phyloP scores from a whole-genome alignment of 2,888 invertebrate species.

The Eumerus sabulonum region DNA sequence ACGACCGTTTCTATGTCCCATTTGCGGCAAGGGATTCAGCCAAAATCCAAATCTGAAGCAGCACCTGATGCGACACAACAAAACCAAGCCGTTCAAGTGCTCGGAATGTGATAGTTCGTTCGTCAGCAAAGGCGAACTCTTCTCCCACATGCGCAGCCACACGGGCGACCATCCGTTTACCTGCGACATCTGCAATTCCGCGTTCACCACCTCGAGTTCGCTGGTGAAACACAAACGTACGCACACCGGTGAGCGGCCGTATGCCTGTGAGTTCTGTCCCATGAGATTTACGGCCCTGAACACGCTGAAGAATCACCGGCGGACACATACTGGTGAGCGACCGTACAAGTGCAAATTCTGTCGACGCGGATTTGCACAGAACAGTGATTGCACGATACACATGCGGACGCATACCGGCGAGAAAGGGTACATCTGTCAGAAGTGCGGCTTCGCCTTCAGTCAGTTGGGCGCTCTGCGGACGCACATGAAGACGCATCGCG shows the following conservation, averaged over 20 bases:
- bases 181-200: constrained; percentile 81
- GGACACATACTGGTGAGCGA: constrained; percentile 82
- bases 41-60: constrained; percentile 83
- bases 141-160: constrained; percentile 81
- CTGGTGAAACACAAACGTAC: constrained; percentile 81
- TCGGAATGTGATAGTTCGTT: constrained; percentile 79
- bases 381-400: constrained; percentile 81
- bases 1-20: constrained; percentile 81
- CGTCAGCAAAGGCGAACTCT: constrained; percentile 80
- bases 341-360: constrained; percentile 81
- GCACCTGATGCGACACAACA: constrained; percentile 81
- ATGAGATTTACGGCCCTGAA: constrained; percentile 82
- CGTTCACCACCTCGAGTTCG: constrained; percentile 82
- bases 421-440: constrained; percentile 73
- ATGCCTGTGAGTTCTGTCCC: constrained; percentile 81
- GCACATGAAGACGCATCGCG: constrained; percentile 79
- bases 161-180: constrained; percentile 83
- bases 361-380: constrained; percentile 81
- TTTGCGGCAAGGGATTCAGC: constrained; percentile 82
- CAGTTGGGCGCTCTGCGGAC: constrained; percentile 80
- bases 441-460: constrained; percentile 80
- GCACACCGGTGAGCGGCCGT: constrained; percentile 82
- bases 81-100: constrained; percentile 79
- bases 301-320: constrained; percentile 81
- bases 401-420: constrained; percentile 81